These are phyloP conservation scores for Zoanthus sociatus DNA, from an alignment of 92 coral and sea anemone species.

Conservation along the genomic window DNA sequence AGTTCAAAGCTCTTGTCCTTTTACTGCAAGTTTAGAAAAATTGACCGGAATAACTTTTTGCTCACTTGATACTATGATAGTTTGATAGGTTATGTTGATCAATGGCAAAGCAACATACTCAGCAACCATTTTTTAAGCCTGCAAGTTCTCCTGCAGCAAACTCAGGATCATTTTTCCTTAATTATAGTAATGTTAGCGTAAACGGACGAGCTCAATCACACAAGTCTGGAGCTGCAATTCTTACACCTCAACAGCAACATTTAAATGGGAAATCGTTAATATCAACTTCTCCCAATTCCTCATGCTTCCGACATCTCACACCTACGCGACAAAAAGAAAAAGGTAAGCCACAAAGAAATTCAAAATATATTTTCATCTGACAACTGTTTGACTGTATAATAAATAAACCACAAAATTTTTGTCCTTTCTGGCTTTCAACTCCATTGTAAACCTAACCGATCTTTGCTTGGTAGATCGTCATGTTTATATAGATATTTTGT, in stretches of 20 bases:
- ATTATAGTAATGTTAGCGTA: conserved; percentile 66
- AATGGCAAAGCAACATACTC: conserved; percentile 81
- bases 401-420: no score
- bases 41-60: background rate
- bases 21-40: background rate
- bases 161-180: conserved; percentile 84
- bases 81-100: background rate
- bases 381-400: no score
- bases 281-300: conserved; percentile 65
- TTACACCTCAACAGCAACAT: conserved; percentile 67
- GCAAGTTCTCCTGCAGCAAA: conserved; percentile 66
- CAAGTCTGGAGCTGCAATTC: conserved; percentile 33
- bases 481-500: no score
- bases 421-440: no score
- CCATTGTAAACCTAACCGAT: no score
- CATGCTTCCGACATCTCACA: conserved; percentile 78
- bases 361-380: background rate
- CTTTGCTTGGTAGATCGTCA: no score
- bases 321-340: conserved; percentile 92
- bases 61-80: background rate
- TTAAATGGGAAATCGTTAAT: conserved; percentile 68
- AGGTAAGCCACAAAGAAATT: conserved; percentile 57
- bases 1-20: background rate
- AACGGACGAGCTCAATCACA: conserved; percentile 66
- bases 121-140: conserved; percentile 94